Base-by-base conservation (phyloP, 2,113 vertebrate genomes). In the Seriola dumerili region DNA sequence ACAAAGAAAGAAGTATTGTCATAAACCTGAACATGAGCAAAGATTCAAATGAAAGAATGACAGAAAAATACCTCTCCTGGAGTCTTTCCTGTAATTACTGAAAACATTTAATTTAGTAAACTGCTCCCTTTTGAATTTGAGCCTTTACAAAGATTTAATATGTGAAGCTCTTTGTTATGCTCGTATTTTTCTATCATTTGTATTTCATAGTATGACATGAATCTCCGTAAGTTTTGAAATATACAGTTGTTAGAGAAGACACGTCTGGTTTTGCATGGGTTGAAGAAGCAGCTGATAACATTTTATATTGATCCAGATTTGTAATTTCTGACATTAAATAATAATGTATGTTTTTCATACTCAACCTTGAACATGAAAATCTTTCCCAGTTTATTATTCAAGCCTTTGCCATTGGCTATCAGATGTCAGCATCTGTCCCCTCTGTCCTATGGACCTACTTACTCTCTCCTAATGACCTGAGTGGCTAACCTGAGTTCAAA, bases 401-500 rank as follows among this genome's bases (percentile, higher is more conserved):
- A 32, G 16, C 0, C 9, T 83, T 34, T 55, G 17, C 57, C 57
- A 29, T 11, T 2, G 42, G 58, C 1, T 1, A 17, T 36, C 55
- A 64, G 6, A 62, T 52, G 38, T 64, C 13, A 68, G 54, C 59
- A 50, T 68, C 76, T 21, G 19, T 65, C 25, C 40, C 16, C 36
- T 63, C 36, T 36, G 38, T 59, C 42, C 36, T 25, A 21, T 14
- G 82, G 67, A 81, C 63, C 13, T n/a, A 8, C 38, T 65, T 7
- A 21, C 48, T 58, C 16, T 38, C 66, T 65, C 29, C 48, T 72
- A 67, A 75, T 0, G 44, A 81, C 79, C 81, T 9, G 58, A 12
- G 1, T 5, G 76, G 48, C 71, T 72, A n/a, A 71, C 72, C 67
- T 65, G 72, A 70, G 64, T 63, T 80, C 72, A 76, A 54, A 19